Evolutionary conservation across 1,140 invertebrate genomes (phyloP), one percentile per base, ranked within the genome.

Genomic region (Aphaenogaster ashmeadi): DNA sequence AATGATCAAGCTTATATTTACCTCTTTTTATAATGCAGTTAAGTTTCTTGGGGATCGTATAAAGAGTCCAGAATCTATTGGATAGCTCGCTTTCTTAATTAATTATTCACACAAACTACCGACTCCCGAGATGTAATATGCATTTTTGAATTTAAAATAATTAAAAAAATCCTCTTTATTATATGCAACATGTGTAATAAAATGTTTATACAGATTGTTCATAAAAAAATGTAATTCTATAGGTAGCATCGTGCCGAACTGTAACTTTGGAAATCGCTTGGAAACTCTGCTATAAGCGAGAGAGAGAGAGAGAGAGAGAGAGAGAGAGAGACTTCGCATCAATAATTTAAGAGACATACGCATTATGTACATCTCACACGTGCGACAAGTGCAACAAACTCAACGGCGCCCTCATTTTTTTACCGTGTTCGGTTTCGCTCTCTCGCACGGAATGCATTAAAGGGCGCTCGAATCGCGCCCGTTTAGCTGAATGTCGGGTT

Each of bases 321-420:
- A 21, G 21, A 21, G 21, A 21, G 38, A 36, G 75, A 66, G 18
- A 9, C 58, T 36, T 66, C 3, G 7, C 72, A 33, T 78, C 38
- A 54, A 71, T 71, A 54, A 81, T 71, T 52, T 72, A 58, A 81
- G 27, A 33, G 15, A 3, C 67, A 15, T 72, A 50, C 15, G 21
- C 18, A 27, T 72, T 56, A 18, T 47, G 41, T 72, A 15, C n/a
- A 47, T 50, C 41, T 58, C 18, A 11, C n/a, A 15, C 9, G 3
- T 41, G 11, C 36, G 38, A 72, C 11, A 62, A 58, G 79, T 72
- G 21, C 64, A 64, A 60, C 27, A 84, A 74, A 84, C 69, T 54
- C 38, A 36, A 74, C 21, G 11, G 33, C 36, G 36, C 72, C 18
- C 15, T 11, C 47, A 18, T 50, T 36, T 50, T 60, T 58, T 36